Conservation (phyloP, 2,888 invertebrate genomes). For the Orthosia gracilis region DNA sequence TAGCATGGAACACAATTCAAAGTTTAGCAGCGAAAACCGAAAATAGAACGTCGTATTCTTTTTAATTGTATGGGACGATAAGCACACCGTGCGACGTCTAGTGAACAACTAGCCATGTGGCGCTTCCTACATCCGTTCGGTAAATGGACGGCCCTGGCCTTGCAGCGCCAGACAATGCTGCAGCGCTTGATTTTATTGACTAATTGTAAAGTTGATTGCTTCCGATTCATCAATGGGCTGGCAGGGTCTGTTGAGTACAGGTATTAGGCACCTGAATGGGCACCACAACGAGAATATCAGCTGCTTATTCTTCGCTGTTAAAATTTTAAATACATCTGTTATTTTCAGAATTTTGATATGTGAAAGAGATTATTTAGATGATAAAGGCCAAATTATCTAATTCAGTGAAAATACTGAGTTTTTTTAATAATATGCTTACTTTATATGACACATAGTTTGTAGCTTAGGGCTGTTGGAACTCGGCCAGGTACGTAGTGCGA, state of each 20-base stretch:
- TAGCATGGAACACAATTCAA: slow-evolving; percentile 4
- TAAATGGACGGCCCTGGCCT: slow-evolving; percentile 77
- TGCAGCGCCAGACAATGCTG: slow-evolving; percentile 70
- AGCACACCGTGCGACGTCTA: slow-evolving; percentile 68
- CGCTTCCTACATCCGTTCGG: slow-evolving; percentile 79
- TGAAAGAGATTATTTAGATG: background rate
- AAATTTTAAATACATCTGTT: background rate
- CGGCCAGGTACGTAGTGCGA: slow-evolving; percentile 11
- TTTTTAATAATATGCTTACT: background rate
- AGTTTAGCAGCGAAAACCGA: slow-evolving; percentile 39
- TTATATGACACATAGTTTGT: background rate
- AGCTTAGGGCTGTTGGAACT: slow-evolving; percentile 21
- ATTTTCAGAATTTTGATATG: background rate
- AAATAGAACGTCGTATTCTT: slow-evolving; percentile 53
- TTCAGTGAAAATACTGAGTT: background rate
- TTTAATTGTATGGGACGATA: slow-evolving; percentile 56
- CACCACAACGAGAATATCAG: background rate
- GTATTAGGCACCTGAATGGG: background rate
- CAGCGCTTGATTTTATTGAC: slow-evolving; percentile 76
- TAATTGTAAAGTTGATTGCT: slow-evolving; percentile 69
- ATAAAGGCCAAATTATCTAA: background rate
- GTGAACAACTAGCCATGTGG: slow-evolving; percentile 75
- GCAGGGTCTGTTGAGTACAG: background rate
- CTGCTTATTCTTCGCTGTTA: background rate
- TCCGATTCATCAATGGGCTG: slow-evolving; percentile 52